Conservation (phyloP, 2,113 vertebrate species). For the Trichomycterus rosablanca region DNA sequence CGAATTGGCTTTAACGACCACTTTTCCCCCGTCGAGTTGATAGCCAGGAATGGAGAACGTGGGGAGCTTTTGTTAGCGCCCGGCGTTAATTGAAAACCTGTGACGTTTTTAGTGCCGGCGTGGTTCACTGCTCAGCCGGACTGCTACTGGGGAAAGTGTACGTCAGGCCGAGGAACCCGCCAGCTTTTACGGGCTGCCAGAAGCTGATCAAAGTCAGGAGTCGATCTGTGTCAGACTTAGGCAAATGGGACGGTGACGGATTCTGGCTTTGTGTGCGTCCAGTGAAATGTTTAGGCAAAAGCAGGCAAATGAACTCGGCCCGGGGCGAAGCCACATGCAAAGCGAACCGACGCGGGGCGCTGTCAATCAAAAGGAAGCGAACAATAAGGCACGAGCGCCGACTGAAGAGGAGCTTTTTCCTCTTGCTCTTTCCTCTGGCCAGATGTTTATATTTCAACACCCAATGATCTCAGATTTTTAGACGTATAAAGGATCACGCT, state of each 20-base stretch:
- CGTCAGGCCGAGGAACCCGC: conserved; percentile 21
- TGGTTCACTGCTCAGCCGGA: conserved; percentile 20
- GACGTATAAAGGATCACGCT: no score
- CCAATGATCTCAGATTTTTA: no score
- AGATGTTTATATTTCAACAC: no score
- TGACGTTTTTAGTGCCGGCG: conserved; percentile 38
- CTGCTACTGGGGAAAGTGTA: neutral
- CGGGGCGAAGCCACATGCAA: conserved; percentile 20
- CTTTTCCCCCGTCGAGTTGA: neutral
- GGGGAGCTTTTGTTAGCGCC: conserved; percentile 29
- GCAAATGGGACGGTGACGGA: conserved; percentile 40
- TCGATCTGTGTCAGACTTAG: conserved; percentile 33
- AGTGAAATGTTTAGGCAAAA: conserved; percentile 44
- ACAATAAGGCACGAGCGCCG: no score
- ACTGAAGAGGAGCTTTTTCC: no score
- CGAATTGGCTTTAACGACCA: conserved; percentile 25
- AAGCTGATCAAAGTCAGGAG: conserved; percentile 1
- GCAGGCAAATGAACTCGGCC: conserved; percentile 35
- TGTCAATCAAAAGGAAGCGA: conserved; percentile 11
- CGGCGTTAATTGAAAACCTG: conserved; percentile 34
- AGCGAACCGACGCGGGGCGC: conserved; percentile 8
- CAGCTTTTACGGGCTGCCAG: conserved; percentile 16
- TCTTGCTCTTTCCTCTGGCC: no score
- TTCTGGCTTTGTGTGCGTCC: conserved; percentile 19
- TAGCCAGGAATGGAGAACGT: conserved; percentile 12